Evolutionary conservation across 1,140 invertebrate species (phyloP).

Genomic region (Gryon sp.): DNA sequence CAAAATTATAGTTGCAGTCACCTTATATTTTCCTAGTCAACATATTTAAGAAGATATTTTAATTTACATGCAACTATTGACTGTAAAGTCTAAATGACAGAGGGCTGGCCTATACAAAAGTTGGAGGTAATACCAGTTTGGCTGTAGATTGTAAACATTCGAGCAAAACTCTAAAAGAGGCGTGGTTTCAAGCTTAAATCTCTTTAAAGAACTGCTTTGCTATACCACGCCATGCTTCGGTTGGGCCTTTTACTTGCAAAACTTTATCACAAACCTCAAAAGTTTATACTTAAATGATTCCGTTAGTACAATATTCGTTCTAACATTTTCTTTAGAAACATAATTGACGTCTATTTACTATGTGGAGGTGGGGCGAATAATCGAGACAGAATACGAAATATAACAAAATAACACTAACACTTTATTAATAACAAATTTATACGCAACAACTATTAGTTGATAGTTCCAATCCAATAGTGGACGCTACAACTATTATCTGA

Average conservation of each 20-base stretch:
- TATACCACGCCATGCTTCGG: constrained; percentile 18
- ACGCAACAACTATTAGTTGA: no score
- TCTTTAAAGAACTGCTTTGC: constrained; percentile 48
- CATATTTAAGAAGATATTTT: constrained; percentile 35
- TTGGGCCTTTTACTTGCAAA: constrained; percentile 11
- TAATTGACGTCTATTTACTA: no score
- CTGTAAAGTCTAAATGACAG: constrained; percentile 50
- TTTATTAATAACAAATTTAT: no score
- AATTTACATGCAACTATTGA: constrained; percentile 31
- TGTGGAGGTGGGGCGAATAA: no score
- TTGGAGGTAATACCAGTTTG: constrained; percentile 18
- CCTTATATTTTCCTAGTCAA: constrained; percentile 21
- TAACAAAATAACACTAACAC: no score
- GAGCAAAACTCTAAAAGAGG: constrained; percentile 44
- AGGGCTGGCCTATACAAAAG: constrained; percentile 26
- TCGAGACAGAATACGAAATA: no score
- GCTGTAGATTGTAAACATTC: constrained; percentile 47
- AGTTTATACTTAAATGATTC: constrained; percentile 37
- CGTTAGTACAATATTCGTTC: constrained; percentile 5
- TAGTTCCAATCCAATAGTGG: no score
- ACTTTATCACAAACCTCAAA: constrained; percentile 28
- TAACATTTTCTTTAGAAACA: constrained; percentile 10
- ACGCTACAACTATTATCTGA: no score
- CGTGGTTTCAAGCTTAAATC: constrained; percentile 48
- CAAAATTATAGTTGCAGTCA: no score